These are phyloP conservation scores for Limosa lapponica DNA, from an alignment of 2,797 vertebrate genomes.

Conservation along the genomic window DNA sequence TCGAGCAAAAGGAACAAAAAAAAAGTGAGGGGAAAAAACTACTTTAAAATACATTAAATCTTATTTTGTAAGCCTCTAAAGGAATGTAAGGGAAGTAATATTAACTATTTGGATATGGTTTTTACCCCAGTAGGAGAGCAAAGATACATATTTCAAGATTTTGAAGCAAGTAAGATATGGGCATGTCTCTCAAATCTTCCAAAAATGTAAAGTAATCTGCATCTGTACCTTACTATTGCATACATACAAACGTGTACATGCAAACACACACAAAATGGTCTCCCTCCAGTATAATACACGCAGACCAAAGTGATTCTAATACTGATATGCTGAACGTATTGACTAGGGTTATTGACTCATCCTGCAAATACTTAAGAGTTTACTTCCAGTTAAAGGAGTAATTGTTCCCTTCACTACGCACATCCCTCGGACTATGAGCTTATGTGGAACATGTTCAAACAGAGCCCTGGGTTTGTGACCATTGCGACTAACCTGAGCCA, in stretches of 20 bases:
- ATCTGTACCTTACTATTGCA: neutral
- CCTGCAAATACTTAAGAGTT: neutral
- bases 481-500: neutral
- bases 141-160: slow-evolving; percentile 6
- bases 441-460: neutral
- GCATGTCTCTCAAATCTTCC: neutral
- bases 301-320: neutral
- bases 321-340: neutral
- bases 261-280: neutral
- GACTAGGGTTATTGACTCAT: neutral
- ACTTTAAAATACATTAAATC: slow-evolving; percentile 16
- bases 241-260: rapidly evolving
- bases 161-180: neutral
- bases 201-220: neutral
- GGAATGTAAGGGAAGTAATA: slow-evolving; percentile 19
- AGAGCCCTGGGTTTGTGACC: neutral
- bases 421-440: neutral
- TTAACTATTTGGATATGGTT: slow-evolving; percentile 6
- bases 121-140: neutral
- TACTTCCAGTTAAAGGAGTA: neutral
- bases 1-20: neutral
- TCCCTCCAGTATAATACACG: neutral
- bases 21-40: neutral
- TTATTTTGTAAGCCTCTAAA: slow-evolving; percentile 32
- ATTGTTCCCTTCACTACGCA: rapidly evolving